phyloP scores from a whole-genome alignment of 2,888 invertebrate genomes.

The Pammene fasciana region DNA sequence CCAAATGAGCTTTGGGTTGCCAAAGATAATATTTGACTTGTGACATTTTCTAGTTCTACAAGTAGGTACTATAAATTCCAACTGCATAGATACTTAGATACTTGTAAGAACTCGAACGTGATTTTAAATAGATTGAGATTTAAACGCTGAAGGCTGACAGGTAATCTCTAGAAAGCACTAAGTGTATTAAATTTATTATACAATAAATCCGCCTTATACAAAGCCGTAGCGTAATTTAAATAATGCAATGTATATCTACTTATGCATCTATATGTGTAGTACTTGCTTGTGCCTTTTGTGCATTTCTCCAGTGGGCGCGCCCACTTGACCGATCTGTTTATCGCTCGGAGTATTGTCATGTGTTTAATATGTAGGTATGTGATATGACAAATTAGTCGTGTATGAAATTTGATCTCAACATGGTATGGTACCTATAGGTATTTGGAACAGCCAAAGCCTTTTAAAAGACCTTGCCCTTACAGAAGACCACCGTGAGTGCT shows the following conservation, averaged over 20 bases:
- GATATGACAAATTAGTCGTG: background rate
- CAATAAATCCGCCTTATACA: too few species aligned
- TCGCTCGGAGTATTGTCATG: conserved; percentile 21
- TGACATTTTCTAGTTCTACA: too few species aligned
- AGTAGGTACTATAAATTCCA: too few species aligned
- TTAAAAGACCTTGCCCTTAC: background rate
- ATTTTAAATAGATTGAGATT: too few species aligned
- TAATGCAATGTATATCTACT: conserved; percentile 6
- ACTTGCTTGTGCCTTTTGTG: conserved; percentile 43
- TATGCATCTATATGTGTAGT: background rate
- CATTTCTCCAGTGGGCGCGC: conserved; percentile 60
- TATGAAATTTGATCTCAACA: background rate
- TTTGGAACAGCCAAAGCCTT: background rate
- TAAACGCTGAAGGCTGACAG: too few species aligned
- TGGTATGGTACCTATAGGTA: background rate
- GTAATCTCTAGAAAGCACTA: too few species aligned
- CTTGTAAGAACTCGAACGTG: too few species aligned
- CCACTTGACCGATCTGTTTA: conserved; percentile 48
- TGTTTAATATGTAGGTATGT: conserved; percentile 19
- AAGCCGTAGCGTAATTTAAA: background rate
- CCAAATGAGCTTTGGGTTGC: too few species aligned
- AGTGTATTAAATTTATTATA: too few species aligned
- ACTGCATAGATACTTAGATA: too few species aligned
- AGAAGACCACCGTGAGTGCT: background rate
- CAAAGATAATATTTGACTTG: too few species aligned